Evolutionary conservation across 1,140 invertebrate genomes (phyloP), one percentile per base, ranked within the genome.

Genomic region (Diuraphis noxia): DNA sequence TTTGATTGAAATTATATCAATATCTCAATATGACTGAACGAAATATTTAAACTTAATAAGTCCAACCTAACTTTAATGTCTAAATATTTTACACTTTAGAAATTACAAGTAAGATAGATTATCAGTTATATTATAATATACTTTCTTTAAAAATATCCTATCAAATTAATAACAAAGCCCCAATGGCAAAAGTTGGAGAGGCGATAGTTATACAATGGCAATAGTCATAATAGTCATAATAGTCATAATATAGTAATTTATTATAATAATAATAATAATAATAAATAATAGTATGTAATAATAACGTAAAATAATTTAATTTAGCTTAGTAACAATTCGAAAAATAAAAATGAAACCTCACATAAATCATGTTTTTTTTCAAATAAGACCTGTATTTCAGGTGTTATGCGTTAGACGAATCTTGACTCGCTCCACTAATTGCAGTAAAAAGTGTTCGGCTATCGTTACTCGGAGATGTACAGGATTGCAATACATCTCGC

Each of bases 401-500:
- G 3, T 17, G 23, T 94, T 95, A 96, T 92, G 95, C 95, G 93
- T 95, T 96, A 93, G 95, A 96, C 88, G 95, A 95, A 93, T 96
- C 95, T 93, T 95, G 95, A 93, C 95, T 95, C 72, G 96, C 94
- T 92, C 96, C 96, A 93, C 95, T 96, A 91, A 96, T 96, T 84
- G 95, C 95, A 94, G 95, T 96, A 93, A 96, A 96, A 25, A 96
- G 94, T 92, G 95, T 96, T 93, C 95, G 95, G 93, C 96, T 96
- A 93, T 96, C 96, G 87, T 96, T 94, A 93, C 95, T 95, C 92
- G 95, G 95, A 92, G 93, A 95, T 52, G 94, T 95, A 49, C 95
- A 95, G 88, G 96, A 94, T 38, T 96, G 95, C 9, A 90, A 46
- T 13, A 90, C 40, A 72, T 96, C 96, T 30, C 96, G 95, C 93